These are phyloP conservation scores for Bombyx huttoni DNA, from an alignment of 2,888 invertebrate genomes.

Conservation along the genomic window DNA sequence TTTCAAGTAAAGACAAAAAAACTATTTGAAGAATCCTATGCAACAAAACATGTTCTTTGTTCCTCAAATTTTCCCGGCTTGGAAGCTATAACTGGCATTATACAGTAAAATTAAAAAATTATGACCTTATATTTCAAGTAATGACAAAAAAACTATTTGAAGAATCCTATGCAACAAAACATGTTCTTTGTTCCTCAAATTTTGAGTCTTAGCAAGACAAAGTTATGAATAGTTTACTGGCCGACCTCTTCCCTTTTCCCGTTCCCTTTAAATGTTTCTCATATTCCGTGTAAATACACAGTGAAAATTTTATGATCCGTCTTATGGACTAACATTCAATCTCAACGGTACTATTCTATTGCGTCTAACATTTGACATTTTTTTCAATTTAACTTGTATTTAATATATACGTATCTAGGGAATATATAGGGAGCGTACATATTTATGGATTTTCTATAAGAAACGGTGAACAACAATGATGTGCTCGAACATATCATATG, in stretches of 20 bases:
- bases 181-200: no score
- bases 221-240: background rate
- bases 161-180: no score
- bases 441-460: background rate
- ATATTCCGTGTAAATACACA: background rate
- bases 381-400: background rate
- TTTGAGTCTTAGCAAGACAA: background rate
- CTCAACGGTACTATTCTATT: background rate
- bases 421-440: no score
- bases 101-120: no score
- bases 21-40: no score
- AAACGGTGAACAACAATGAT: background rate
- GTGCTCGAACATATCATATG: background rate
- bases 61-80: no score
- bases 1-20: no score
- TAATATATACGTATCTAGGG: background rate
- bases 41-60: no score
- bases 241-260: background rate
- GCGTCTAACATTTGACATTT: background rate
- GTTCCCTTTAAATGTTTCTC: background rate
- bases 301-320: background rate
- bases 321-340: background rate
- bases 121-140: no score
- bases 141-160: no score
- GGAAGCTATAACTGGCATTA: no score